phyloP scores from a whole-genome alignment of 2,888 invertebrate genomes.

The Trichopoda pennipes region DNA sequence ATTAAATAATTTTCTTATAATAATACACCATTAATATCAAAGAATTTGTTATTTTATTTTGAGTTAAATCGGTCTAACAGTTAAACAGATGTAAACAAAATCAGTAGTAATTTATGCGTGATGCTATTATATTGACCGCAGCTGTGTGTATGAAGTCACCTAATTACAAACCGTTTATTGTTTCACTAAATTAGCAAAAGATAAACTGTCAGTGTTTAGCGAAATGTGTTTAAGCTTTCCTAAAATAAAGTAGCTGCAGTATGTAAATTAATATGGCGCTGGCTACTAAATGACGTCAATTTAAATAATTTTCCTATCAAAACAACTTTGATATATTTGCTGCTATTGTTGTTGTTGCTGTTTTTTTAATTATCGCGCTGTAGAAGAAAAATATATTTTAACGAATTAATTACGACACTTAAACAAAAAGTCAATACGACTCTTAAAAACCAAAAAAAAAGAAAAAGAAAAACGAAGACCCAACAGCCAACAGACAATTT shows the following conservation, averaged over 20 bases:
- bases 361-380: background rate
- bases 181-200: background rate
- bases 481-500: constrained; percentile 46
- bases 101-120: too few relatives aligned
- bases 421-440: background rate
- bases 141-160: too few relatives aligned
- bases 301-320: constrained; percentile 26
- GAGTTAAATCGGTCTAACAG: too few relatives aligned
- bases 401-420: constrained; percentile 53
- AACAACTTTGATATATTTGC: constrained; percentile 30
- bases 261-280: background rate
- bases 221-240: background rate
- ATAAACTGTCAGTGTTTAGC: background rate
- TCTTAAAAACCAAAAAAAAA: background rate
- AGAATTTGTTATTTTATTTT: too few relatives aligned
- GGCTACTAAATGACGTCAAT: constrained; percentile 40
- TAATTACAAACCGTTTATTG: constrained; percentile 5
- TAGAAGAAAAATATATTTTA: constrained; percentile 35
- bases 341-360: constrained; percentile 21
- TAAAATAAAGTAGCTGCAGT: background rate
- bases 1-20: too few relatives aligned
- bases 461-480: background rate
- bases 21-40: too few relatives aligned
- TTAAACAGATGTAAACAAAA: too few relatives aligned
- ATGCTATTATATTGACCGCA: too few relatives aligned